phyloP scores from a whole-genome alignment of 2,113 vertebrate genomes.

The Phycodurus eques region DNA sequence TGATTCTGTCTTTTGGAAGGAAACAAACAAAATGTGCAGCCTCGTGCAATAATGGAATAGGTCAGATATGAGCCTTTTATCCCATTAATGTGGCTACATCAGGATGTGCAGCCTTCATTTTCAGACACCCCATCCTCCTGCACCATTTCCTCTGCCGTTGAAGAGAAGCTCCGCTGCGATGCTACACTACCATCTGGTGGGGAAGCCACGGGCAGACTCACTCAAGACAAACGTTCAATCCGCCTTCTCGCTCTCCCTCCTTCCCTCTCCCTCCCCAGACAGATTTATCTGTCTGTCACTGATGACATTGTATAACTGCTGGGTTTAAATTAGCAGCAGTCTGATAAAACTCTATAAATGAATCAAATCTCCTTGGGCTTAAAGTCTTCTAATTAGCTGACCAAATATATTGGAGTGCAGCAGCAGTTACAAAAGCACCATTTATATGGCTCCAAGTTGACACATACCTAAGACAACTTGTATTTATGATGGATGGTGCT shows the following conservation, averaged over 20 bases:
- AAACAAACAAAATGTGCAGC: slow-evolving; percentile 34
- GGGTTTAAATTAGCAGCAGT: slow-evolving; percentile 54
- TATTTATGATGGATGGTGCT: slow-evolving; percentile 41
- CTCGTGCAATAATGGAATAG: slow-evolving; percentile 49
- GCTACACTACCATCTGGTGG: slow-evolving; percentile 72
- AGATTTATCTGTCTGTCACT: slow-evolving; percentile 60
- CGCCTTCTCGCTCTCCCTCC: slow-evolving; percentile 5
- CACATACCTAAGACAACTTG: slow-evolving; percentile 40
- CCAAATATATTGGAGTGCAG: slow-evolving; percentile 35
- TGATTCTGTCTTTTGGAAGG: slow-evolving; percentile 29
- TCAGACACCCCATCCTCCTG: slow-evolving; percentile 54
- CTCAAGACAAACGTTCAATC: slow-evolving; percentile 6
- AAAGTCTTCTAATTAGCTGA: slow-evolving; percentile 40
- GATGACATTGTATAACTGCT: slow-evolving; percentile 64
- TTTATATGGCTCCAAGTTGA: slow-evolving; percentile 47
- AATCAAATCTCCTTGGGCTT: slow-evolving; percentile 45
- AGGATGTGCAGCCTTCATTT: slow-evolving; percentile 54
- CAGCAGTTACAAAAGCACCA: slow-evolving; percentile 38
- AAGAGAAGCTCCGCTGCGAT: slow-evolving; percentile 32
- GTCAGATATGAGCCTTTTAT: slow-evolving; percentile 60
- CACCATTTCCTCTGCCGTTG: slow-evolving; percentile 49
- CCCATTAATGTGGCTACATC: slow-evolving; percentile 53
- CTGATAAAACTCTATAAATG: slow-evolving; percentile 60
- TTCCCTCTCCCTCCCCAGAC: slow-evolving; percentile 29
- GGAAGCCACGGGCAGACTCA: slow-evolving; percentile 23